Conservation (phyloP, 2,888 invertebrate genomes). For the Drosophila subsilvestris region DNA sequence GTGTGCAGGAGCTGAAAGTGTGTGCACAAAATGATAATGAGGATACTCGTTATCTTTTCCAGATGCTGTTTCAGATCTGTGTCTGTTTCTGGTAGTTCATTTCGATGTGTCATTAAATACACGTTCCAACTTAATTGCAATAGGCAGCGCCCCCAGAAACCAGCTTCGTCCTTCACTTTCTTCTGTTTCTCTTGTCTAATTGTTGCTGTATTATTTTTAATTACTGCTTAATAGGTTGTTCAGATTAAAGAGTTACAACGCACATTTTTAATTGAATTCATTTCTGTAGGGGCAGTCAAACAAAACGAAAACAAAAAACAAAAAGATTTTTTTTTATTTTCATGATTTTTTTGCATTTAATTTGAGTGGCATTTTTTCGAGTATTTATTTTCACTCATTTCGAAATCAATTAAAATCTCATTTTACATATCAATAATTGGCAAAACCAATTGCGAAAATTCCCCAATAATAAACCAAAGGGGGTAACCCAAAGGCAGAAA, state of each 20-base stretch:
- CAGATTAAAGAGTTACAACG: background rate
- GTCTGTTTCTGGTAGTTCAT: constrained; percentile 74
- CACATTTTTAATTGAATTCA: background rate
- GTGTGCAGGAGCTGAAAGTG: constrained; percentile 9
- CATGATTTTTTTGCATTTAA: background rate
- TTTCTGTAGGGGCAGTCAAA: background rate
- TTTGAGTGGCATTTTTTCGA: background rate
- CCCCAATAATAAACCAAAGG: background rate
- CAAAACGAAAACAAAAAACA: background rate
- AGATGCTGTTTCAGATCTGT: constrained; percentile 35
- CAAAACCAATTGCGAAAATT: background rate
- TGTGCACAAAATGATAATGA: constrained; percentile 69
- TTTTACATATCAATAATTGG: background rate
- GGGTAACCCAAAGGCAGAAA: background rate
- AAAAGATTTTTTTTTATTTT: background rate
- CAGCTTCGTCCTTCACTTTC: too few relatives aligned
- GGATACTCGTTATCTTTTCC: constrained; percentile 65
- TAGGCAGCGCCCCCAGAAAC: constrained; percentile 1
- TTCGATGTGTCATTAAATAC: constrained; percentile 74
- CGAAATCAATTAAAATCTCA: background rate
- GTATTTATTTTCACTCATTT: background rate
- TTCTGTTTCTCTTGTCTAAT: background rate
- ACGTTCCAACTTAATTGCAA: constrained; percentile 70
- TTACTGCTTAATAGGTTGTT: background rate
- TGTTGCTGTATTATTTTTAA: constrained; percentile 13